Evolutionary conservation across 2,888 invertebrate species (phyloP).

Genomic region (Drepanosiphum platanoidis): DNA sequence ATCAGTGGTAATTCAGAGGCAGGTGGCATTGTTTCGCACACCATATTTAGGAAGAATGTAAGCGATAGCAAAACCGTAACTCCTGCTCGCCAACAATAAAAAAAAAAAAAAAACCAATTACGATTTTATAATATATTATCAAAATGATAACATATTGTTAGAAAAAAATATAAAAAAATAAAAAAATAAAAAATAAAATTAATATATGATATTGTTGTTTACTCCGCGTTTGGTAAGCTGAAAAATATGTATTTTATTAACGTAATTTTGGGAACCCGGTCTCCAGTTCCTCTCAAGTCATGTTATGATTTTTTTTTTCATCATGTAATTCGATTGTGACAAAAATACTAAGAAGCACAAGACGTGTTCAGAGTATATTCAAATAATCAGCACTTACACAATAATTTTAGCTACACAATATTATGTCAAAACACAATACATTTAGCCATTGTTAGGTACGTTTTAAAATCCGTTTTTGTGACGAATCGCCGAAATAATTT

Average conservation of each 20-base stretch:
- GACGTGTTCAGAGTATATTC: not conserved
- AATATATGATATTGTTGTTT: conserved; percentile 25
- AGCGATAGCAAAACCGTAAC: conserved; percentile 73
- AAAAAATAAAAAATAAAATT: conserved; percentile 1
- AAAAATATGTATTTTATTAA: conserved; percentile 49
- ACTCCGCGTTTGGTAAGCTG: conserved; percentile 31
- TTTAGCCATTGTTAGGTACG: not conserved
- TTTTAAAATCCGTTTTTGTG: not conserved
- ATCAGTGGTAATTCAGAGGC: conserved; percentile 75
- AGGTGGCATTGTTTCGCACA: conserved; percentile 73
- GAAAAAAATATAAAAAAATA: conserved; percentile 28
- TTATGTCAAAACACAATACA: not conserved
- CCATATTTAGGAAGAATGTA: conserved; percentile 74
- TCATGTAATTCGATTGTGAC: not conserved
- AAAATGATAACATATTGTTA: conserved; percentile 37
- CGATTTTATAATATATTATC: conserved; percentile 4
- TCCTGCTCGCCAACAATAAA: conserved; percentile 68
- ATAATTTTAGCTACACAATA: not conserved
- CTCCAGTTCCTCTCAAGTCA: conserved; percentile 56
- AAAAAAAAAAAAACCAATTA: conserved; percentile 63
- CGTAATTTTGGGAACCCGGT: conserved; percentile 50
- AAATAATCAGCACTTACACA: not conserved
- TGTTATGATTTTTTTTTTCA: not conserved
- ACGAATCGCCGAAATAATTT: not conserved
- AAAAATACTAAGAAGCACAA: not conserved